phyloP scores from a whole-genome alignment of 2,113 vertebrate genomes.

The Jaculus jaculus region DNA sequence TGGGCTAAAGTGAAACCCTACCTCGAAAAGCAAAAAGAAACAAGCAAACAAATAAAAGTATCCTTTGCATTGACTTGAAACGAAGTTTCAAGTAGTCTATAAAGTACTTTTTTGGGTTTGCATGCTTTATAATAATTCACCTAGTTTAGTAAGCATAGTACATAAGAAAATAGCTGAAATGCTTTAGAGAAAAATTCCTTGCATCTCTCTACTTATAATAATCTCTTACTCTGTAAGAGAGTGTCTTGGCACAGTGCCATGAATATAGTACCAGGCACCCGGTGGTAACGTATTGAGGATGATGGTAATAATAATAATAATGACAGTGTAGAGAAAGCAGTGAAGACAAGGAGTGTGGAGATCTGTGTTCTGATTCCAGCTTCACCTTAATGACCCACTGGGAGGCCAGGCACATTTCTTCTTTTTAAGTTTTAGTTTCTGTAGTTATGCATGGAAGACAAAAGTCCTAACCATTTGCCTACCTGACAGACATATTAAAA shows the following conservation, averaged over 20 bases:
- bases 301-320: constrained; percentile 16
- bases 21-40: no score
- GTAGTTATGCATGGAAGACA: constrained; percentile 26
- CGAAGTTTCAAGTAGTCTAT: constrained; percentile 16
- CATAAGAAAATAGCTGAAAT: constrained; percentile 34
- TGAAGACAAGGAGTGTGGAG: not conserved
- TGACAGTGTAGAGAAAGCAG: not conserved
- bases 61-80: constrained; percentile 41
- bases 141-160: constrained; percentile 14
- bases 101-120: constrained; percentile 53
- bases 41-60: no score
- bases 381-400: constrained; percentile 39
- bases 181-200: constrained; percentile 40
- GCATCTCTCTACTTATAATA: not conserved
- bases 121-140: constrained; percentile 17
- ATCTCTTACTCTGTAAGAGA: constrained; percentile 27
- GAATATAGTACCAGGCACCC: not conserved
- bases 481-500: constrained; percentile 41
- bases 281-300: not conserved
- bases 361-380: constrained; percentile 24
- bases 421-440: constrained; percentile 52
- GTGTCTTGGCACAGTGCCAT: not conserved
- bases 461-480: not conserved
- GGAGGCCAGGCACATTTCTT: constrained; percentile 3
- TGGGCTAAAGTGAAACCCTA: no score